These are phyloP conservation scores for Tromatobia lineatoria DNA, from an alignment of 2,888 invertebrate genomes.

Conservation along the genomic window DNA sequence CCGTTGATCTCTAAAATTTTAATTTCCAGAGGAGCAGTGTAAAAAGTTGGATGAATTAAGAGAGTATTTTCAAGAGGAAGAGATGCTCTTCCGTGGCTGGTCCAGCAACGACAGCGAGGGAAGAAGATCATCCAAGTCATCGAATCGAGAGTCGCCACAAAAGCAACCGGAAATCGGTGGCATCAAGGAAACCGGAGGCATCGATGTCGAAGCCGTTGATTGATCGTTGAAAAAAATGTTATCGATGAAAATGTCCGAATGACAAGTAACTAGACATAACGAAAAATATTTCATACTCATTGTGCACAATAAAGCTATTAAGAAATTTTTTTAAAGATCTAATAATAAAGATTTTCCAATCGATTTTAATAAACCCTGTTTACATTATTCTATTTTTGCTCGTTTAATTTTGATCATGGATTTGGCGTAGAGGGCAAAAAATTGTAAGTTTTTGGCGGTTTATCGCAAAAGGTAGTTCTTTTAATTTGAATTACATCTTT, in stretches of 20 bases:
- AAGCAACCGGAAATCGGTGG: slow-evolving; percentile 5
- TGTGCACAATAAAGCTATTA: neutral
- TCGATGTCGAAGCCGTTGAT: slow-evolving; percentile 13
- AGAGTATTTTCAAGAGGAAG: slow-evolving; percentile 79
- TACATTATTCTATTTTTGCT: neutral
- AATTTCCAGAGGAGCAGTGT: slow-evolving; percentile 73
- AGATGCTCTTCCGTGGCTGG: slow-evolving; percentile 76
- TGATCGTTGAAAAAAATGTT: neutral
- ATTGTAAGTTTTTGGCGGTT: neutral
- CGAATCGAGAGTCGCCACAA: slow-evolving; percentile 24
- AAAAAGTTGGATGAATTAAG: slow-evolving; percentile 74
- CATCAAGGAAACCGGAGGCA: neutral
- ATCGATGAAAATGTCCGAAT: neutral
- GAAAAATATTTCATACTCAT: neutral
- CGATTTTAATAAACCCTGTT: neutral
- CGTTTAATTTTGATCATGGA: neutral
- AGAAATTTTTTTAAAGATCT: neutral
- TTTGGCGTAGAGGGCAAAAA: neutral
- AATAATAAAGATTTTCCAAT: too few relatives aligned
- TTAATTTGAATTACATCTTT: too few relatives aligned
- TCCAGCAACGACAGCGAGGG: slow-evolving; percentile 8
- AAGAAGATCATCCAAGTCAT: slow-evolving; percentile 53
- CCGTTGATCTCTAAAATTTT: slow-evolving; percentile 13
- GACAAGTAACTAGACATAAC: neutral
- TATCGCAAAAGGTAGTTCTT: too few relatives aligned